Evolutionary conservation across 2,113 vertebrate species (phyloP), one percentile per base, ranked within the genome.

Genomic region (Sisor rabdophorus): DNA sequence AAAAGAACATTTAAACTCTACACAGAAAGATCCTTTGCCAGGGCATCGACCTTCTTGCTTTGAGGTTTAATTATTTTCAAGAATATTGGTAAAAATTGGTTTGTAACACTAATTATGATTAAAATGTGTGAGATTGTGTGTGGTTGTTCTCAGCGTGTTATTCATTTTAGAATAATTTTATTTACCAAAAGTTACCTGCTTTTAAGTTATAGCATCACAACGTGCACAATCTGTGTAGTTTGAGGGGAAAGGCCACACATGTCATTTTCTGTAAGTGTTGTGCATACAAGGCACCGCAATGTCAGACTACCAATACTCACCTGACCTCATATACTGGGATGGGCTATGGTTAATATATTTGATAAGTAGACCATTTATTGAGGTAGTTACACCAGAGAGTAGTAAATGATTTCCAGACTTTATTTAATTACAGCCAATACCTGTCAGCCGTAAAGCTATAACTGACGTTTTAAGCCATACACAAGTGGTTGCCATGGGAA

Each of bases 351-450:
- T 44, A 72, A 74, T 79, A 47, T 10, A 40, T 36, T 50, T 80
- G 79, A 85, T 83, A 80, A 83, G 68, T 47, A 48, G 36, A 56
- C 30, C 52, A 54, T 79, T 73, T 77, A 85, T 16, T n/a, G 47
- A 69, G 77, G 73, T 65, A 65, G 77, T 68, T 58, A 54, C 53
- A 32, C 73, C 56, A 56, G 48, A 76, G 73, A 28, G 26, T 56
- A 67, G 84, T 82, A 52, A 84, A 84, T 85, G 64, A 82, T 85
- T 84, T 82, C 82, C 73, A 85, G 82, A 69, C 73, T 28, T 71
- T 9, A 30, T 55, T 36, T 52, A 77, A 69, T 68, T 61, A 72
- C 56, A 69, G 36, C 32, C 71, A 63, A 40, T 47, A 68, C 22
- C 50, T 16, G 30, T 64, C n/a, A 65, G 58, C 80, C 72, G 71